A percentile compares a stretch with the other conserved stretches of the same genome.
Evolutionary conservation across 2,888 invertebrate species (phyloP).

Genomic region (Macrophya alboannulata): DNA sequence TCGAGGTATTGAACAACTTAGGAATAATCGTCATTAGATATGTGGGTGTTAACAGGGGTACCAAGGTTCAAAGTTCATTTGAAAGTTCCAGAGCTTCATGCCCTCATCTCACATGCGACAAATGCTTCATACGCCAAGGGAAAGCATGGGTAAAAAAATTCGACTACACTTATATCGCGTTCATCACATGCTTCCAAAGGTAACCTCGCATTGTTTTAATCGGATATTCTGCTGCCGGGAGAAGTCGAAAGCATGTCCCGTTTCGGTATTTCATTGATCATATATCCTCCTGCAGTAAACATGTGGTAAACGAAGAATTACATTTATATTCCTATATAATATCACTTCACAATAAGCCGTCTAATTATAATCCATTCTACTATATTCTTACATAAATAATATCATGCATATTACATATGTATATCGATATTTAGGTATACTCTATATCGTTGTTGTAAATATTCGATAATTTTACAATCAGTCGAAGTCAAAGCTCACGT

Average conservation of each 20-base stretch:
- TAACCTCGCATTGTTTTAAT: conserved; percentile 45
- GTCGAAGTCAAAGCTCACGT: not conserved
- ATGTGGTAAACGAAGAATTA: conserved; percentile 45
- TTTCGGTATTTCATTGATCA: conserved; percentile 18
- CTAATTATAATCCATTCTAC: not conserved
- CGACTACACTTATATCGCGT: conserved; percentile 48
- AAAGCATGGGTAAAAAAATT: conserved; percentile 50
- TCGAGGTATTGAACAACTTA: conserved; percentile 21
- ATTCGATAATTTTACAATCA: not conserved
- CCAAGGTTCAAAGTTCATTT: conserved; percentile 49
- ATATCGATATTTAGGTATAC: not conserved
- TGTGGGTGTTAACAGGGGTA: conserved; percentile 50
- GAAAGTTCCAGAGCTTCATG: conserved; percentile 54
- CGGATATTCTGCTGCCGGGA: conserved; percentile 24
- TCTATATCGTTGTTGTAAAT: not conserved
- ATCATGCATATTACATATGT: not conserved
- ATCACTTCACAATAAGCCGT: conserved; percentile 1
- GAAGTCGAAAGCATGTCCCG: conserved; percentile 21
- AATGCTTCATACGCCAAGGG: conserved; percentile 54
- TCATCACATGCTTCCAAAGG: conserved; percentile 53
- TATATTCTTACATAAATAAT: not conserved
- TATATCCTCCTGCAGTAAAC: conserved; percentile 47
- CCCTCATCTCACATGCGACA: conserved; percentile 52
- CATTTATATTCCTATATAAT: conserved; percentile 27
- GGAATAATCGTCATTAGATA: conserved; percentile 43